These are phyloP conservation scores for Aselliscus stoliczkanus DNA, from an alignment of 2,797 vertebrate species.

Conservation along the genomic window DNA sequence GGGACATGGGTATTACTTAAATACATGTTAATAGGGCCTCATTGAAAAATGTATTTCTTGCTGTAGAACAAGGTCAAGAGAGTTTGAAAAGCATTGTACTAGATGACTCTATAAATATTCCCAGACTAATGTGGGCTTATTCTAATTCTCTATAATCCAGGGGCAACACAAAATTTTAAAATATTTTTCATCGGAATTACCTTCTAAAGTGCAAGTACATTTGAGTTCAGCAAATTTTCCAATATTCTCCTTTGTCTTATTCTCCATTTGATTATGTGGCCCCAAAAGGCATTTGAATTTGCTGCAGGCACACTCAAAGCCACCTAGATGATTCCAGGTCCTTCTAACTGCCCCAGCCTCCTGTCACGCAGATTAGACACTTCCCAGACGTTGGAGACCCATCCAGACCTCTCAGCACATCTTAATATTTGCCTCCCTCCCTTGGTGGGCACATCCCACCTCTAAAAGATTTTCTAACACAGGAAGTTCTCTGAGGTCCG, in stretches of 20 bases:
- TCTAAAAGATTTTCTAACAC: neutral
- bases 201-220: constrained; percentile 12
- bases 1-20: neutral
- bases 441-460: neutral
- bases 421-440: neutral
- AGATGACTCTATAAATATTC: neutral
- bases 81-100: neutral
- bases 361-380: constrained; percentile 35
- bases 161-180: neutral
- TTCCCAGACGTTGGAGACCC: neutral
- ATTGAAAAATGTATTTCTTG: neutral
- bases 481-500: neutral
- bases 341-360: constrained; percentile 27
- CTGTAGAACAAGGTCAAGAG: constrained; percentile 21
- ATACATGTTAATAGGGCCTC: neutral
- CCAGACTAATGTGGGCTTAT: neutral
- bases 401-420: neutral
- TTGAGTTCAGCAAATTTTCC: neutral
- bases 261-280: neutral
- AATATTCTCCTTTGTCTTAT: constrained; percentile 16
- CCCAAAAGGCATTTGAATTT: constrained; percentile 3
- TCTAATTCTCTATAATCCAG: neutral
- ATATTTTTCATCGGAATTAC: constrained; percentile 21
- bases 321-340: constrained; percentile 29
- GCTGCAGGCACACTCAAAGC: constrained; percentile 36